Evolutionary conservation across 2,113 vertebrate species (phyloP), one percentile per base, ranked within the genome.

Genomic region (Sebastes fasciatus): DNA sequence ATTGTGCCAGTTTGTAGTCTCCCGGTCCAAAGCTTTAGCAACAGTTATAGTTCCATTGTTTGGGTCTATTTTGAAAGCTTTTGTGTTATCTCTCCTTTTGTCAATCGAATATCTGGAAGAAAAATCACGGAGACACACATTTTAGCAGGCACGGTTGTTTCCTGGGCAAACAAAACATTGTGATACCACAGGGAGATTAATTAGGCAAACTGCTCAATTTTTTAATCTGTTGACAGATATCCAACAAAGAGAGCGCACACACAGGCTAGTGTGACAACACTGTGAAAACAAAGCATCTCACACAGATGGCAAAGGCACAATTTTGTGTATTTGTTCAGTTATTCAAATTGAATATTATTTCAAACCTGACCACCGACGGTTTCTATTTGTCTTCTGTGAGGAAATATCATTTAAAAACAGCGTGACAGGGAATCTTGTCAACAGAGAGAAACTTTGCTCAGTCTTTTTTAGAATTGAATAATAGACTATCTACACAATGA

Each of bases 1-100:
- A 83, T 99, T 99, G 91, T 98, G 95, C 98, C 97, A 99, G 73
- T 94, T 85, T 72, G 83, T 74, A 54, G 74, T 89, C 94, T 99
- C 98, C 73, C 97, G 93, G 91, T 99, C 98, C 88, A 99, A 92
- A 81, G 91, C 79, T 80, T 92, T 89, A 43, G 84, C 92, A 40
- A 96, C 90, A 63, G 89, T 92, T 70, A 99, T 93, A 48, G 97
- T 97, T 80, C 98, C 98, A 87, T 97, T 97, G 80, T 95, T 90
- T 72, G 93, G 91, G 93, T 96, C 91, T 87, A 99, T 96, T 91
- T 78, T 93, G 93, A 99, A 98, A 75, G 91, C 74, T 85, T 91
- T 95, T 52, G 92, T 91, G 73, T 76, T 61, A 65, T 92, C 87
- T 1, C 70, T 95, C 77, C 84, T 91, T 65, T 91, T 94, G 70